Base-by-base conservation (phyloP, 1,140 invertebrate genomes). In the Drosophila pseudoananassae region DNA sequence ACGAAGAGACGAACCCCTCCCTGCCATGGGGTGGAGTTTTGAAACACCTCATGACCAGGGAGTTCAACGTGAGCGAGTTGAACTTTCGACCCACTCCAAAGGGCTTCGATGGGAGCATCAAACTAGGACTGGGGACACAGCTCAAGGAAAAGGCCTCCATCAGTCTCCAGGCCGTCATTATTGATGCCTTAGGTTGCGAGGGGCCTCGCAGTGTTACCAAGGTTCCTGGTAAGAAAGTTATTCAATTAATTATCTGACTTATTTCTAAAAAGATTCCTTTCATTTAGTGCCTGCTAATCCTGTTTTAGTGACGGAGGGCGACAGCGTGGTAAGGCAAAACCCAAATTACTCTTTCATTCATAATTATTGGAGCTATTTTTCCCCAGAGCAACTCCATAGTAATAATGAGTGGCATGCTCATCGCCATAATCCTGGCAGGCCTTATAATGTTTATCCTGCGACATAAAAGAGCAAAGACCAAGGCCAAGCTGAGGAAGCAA, bases 1-100 rank as follows among this genome's bases (percentile, higher is more conserved):
- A 83, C 15, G 83, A 91, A 59, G 83, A 91, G 50, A 78, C 66
- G 0, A 91, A 91, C 63, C 90, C 90, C 1, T 90, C 80, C 10
- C 65, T 91, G 5, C 76, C 85, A 1, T 91, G 90, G 90, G 90
- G 90, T 0, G 90, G 90, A 1, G 76, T 78, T 3, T 36, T 85
- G 0, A 78, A 81, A 51, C 76, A 80, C 43, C 52, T 91, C 0
- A 33, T 75, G n/a, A 89, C 80, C 33, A 61, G 68, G 8, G 46
- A 60, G 0, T 80, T 80, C 40, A 81, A 75, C 40, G 45, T 85
- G 6, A 78, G 60, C n/a, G 82, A 85, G 12, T 49, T 82, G 17
- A 45, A 66, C 45, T 87, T 85, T 5, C 65, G 59, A 33, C 46
- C 74, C 15, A 87, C 78, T 5, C 47, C 20, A 0, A 82, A 72